Base-by-base conservation (phyloP, 2,797 vertebrate species). In the Urosaurus nigricauda region DNA sequence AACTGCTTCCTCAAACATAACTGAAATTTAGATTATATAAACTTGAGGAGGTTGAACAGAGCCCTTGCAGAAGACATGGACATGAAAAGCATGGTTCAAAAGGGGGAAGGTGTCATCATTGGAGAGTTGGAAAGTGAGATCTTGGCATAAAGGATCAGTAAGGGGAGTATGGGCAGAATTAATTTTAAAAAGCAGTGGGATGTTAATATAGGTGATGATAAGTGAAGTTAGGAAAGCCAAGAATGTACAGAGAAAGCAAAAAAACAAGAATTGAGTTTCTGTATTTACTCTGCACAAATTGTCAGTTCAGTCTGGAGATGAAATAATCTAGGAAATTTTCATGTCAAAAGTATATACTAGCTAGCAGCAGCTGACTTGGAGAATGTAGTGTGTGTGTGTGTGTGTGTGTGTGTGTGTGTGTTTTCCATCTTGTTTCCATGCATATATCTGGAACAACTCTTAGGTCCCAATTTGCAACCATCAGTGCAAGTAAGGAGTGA, bases 321-420 rank as follows among this genome's bases (percentile, higher is more conserved):
- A 87, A 79, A 79, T 35, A 35, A 24, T 86, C 43, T 40, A 40
- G 35, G 63, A 68, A 3, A n/a, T 68, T 87, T 87, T 65, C 26
- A 13, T 7, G 32, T 85, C 56, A 77, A 8, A 63, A 43, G 63
- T 58, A 24, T 73, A 56, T 2, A 75, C 26, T 71, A 65, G 8
- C 43, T 71, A 65, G 14, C n/a, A 29, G 4, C 32, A 65, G 75
- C 26, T 88, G 26, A 32, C 24, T n/a, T 70, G 19, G 5, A 26
- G 21, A 78, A 37, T 70, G 11, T 29, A 5, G 21, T 29, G 47
- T 51, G 47, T 51, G 47, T 51, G 4, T 51, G 47, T 47, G 43
- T 47, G 43, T 47, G 43, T 47, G 43, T 47, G 43, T 47, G 43
- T 9, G 47, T 7, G 47, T 51, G 47, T 51, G 47, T 21, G 32